Conservation (phyloP, 2,888 invertebrate genomes). For the Sycophila texana region DNA sequence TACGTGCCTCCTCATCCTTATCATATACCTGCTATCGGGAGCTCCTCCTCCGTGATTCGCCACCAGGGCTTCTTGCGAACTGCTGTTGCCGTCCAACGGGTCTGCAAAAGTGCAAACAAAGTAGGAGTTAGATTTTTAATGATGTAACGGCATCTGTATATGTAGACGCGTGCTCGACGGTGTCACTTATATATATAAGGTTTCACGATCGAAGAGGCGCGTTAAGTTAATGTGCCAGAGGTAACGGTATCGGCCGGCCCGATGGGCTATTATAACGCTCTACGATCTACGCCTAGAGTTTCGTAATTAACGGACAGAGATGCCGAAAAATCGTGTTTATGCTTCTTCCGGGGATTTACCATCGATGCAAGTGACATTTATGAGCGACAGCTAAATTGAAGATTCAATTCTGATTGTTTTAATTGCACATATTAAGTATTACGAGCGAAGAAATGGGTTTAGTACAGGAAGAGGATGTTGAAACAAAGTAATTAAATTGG, state of each 20-base stretch:
- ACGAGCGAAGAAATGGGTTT: constrained; percentile 17
- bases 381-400: background rate
- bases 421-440: background rate
- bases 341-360: background rate
- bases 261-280: constrained; percentile 23
- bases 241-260: constrained; percentile 23
- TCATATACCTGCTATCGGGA: constrained; percentile 72
- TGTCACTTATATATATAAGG: constrained; percentile 4
- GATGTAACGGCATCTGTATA: constrained; percentile 40
- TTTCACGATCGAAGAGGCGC: constrained; percentile 13
- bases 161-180: background rate
- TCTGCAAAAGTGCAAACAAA: constrained; percentile 58
- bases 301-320: constrained; percentile 23
- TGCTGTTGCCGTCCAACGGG: constrained; percentile 58
- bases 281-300: background rate
- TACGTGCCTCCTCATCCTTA: constrained; percentile 48
- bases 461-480: background rate
- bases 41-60: constrained; percentile 54
- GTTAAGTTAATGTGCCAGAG: constrained; percentile 15
- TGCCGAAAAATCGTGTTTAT: constrained; percentile 10
- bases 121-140: constrained; percentile 50
- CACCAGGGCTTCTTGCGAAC: constrained; percentile 56
- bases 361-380: background rate
- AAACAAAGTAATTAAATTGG: background rate
- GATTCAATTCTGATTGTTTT: constrained; percentile 16